A percentile compares a stretch with the other conserved stretches of the same genome.
phyloP scores from a whole-genome alignment of 2,113 vertebrate genomes.

The Mola mola region DNA sequence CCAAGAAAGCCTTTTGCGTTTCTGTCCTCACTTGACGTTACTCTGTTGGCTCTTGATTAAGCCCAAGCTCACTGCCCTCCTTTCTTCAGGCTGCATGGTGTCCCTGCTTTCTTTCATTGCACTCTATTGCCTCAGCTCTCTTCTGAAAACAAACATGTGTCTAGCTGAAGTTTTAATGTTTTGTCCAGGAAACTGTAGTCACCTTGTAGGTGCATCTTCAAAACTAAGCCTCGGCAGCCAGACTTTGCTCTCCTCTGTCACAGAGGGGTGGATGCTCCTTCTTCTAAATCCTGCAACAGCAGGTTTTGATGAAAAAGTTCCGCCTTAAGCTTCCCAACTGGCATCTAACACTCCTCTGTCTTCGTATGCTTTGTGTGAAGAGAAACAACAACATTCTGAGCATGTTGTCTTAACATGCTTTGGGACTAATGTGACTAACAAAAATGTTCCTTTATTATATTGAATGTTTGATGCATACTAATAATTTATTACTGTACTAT shows the following conservation, averaged over 20 bases:
- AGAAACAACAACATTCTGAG: conserved; percentile 9
- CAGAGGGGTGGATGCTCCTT: conserved; percentile 8
- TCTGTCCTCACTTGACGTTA: no score
- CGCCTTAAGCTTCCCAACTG: conserved; percentile 30
- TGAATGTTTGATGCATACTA: no score
- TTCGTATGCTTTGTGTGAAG: conserved; percentile 12
- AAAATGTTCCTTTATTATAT: no score
- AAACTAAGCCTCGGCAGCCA: conserved; percentile 21
- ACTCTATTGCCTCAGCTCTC: no score
- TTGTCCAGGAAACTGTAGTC: conserved; percentile 18
- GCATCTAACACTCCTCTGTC: conserved; percentile 11
- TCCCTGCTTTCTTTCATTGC: no score
- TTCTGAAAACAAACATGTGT: conserved; percentile 29
- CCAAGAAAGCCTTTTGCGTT: no score
- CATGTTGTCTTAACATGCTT: no score
- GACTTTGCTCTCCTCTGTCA: conserved; percentile 30
- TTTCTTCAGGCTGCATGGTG: no score
- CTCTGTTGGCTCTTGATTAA: no score
- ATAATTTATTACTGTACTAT: no score
- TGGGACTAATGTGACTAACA: no score
- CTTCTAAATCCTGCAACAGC: conserved; percentile 23
- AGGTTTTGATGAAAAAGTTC: conserved; percentile 16
- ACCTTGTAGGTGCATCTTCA: conserved; percentile 41
- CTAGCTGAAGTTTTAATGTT: conserved; percentile 18
- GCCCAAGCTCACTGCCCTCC: no score